A percentile compares a stretch with the other conserved stretches of the same genome.
Conservation (phyloP, 2,888 invertebrate genomes). For the Polydrusus cervinus region DNA sequence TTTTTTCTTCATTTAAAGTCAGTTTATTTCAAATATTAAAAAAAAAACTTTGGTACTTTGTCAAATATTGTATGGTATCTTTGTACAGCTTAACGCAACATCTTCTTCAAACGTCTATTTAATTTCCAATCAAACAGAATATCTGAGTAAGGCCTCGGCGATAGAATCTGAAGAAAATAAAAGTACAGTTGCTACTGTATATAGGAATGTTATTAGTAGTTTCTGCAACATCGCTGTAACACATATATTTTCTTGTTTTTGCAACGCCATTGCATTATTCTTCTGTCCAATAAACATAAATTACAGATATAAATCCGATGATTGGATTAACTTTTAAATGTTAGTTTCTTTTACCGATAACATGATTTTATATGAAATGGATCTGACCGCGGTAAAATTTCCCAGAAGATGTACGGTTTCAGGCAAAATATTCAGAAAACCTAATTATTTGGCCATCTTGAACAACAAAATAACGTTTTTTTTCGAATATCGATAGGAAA, state of each 20-base stretch:
- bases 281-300: neutral
- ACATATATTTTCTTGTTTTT: slow-evolving; percentile 1
- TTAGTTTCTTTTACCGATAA: too few species aligned
- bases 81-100: slow-evolving; percentile 6
- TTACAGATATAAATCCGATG: neutral
- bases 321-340: too few species aligned
- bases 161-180: slow-evolving; percentile 3
- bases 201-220: slow-evolving; percentile 16
- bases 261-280: neutral
- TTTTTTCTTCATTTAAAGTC: too few species aligned
- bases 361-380: too few species aligned
- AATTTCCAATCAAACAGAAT: slow-evolving; percentile 27
- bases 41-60: neutral
- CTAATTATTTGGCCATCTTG: too few species aligned
- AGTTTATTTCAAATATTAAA: neutral
- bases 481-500: too few species aligned
- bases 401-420: too few species aligned
- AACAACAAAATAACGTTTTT: too few species aligned
- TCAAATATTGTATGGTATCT: slow-evolving; percentile 23
- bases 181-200: slow-evolving; percentile 16
- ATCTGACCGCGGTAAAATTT: too few species aligned
- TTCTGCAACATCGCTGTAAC: neutral
- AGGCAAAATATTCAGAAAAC: too few species aligned
- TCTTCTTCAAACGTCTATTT: slow-evolving; percentile 18
- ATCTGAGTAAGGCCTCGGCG: slow-evolving; percentile 22